phyloP scores from a whole-genome alignment of 1,140 invertebrate genomes.

The Drosophila elegans region DNA sequence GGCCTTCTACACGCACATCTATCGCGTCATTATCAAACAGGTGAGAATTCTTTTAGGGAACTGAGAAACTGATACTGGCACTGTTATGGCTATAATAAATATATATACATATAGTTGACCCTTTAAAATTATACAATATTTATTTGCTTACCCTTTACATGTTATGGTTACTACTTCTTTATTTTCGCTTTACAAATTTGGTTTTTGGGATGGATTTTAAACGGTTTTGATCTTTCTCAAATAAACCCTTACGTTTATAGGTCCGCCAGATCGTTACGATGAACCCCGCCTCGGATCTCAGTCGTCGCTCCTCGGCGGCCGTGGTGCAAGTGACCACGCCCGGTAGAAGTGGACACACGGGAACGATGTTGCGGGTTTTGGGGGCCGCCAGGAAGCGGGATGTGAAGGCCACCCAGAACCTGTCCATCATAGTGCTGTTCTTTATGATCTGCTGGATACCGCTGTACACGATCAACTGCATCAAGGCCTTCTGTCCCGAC shows the following conservation, averaged over 20 bases:
- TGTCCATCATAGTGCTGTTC: constrained; percentile 95
- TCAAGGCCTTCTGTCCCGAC: constrained; percentile 91
- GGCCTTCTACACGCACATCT: constrained; percentile 95
- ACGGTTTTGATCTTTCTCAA: not conserved
- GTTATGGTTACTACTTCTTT: too few species aligned
- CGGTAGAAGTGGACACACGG: constrained; percentile 58
- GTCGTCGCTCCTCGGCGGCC: constrained; percentile 73
- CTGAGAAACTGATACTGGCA: too few species aligned
- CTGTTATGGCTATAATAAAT: too few species aligned
- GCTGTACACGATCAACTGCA: constrained; percentile 95
- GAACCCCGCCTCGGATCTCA: constrained; percentile 80
- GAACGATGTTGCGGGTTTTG: constrained; percentile 90
- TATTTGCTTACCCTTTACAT: too few species aligned
- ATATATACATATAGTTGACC: too few species aligned
- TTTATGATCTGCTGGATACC: constrained; percentile 97
- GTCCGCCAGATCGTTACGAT: constrained; percentile 84
- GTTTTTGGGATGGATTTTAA: too few species aligned
- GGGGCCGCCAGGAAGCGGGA: constrained; percentile 93
- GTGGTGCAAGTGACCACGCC: constrained; percentile 66
- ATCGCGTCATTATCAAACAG: constrained; percentile 94
- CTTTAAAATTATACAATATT: too few species aligned
- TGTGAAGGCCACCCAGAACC: constrained; percentile 95
- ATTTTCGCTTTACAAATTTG: too few species aligned
- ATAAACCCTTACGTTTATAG: constrained; percentile 28
- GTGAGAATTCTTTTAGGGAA: constrained; percentile 84